A percentile compares a stretch with the other conserved stretches of the same genome.
Evolutionary conservation across 2,888 invertebrate species (phyloP).

Genomic region (Lasioglossum villosulum): DNA sequence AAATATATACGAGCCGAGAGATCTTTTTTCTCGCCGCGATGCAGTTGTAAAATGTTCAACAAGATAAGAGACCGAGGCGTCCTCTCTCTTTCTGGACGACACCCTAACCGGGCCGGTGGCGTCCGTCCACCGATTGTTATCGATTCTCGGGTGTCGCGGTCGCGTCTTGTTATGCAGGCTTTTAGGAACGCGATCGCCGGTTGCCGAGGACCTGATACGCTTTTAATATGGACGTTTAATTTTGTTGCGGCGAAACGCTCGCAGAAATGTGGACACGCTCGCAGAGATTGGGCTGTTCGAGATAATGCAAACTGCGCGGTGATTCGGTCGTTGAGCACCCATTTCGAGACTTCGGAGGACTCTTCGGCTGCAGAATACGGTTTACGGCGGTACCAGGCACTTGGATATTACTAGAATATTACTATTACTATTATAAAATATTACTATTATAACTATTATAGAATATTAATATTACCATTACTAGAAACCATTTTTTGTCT

Average conservation of each 20-base stretch:
- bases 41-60: constrained; percentile 42
- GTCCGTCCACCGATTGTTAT: neutral
- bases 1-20: constrained; percentile 47
- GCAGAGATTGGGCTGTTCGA: neutral
- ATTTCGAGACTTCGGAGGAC: neutral
- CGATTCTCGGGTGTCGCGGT: neutral
- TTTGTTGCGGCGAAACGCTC: neutral
- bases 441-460: no score
- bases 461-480: no score
- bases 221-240: constrained; percentile 4
- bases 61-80: constrained; percentile 41
- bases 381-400: no score
- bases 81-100: neutral
- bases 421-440: no score
- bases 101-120: neutral
- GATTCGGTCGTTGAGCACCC: neutral
- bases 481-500: no score
- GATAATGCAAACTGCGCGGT: neutral
- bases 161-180: neutral
- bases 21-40: constrained; percentile 22
- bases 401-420: no score
- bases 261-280: neutral
- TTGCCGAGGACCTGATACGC: neutral
- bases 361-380: neutral
- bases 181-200: neutral